Evolutionary conservation across 2,113 vertebrate species (phyloP).

Genomic region (Junco hyemalis): DNA sequence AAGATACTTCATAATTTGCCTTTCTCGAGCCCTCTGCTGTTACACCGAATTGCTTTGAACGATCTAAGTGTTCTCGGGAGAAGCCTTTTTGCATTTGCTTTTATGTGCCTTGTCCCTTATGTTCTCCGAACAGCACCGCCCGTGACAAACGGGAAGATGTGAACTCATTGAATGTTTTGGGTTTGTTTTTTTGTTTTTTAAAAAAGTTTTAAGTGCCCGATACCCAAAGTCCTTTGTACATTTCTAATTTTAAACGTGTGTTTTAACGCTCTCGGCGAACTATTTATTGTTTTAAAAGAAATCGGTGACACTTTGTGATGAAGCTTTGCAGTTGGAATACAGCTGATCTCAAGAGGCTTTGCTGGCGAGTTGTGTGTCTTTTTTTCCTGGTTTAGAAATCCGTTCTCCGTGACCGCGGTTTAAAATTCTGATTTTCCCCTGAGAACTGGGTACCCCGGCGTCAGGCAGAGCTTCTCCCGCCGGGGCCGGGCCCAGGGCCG

Average conservation of each 20-base stretch:
- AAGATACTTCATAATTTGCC: slow-evolving; percentile 17
- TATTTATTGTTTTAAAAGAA: slow-evolving; percentile 64
- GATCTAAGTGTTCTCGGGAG: not conserved
- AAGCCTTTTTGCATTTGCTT: slow-evolving; percentile 36
- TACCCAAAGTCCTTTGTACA: slow-evolving; percentile 65
- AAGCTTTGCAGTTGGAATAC: slow-evolving; percentile 23
- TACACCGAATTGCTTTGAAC: not conserved
- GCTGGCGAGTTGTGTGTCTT: rapidly evolving
- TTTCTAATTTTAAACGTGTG: slow-evolving; percentile 60
- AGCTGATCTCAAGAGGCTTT: not conserved
- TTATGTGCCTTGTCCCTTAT: slow-evolving; percentile 52
- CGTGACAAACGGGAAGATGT: not conserved
- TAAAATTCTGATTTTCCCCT: rapidly evolving
- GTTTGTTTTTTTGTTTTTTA: not conserved
- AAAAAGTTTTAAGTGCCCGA: slow-evolving; percentile 1
- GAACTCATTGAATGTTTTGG: slow-evolving; percentile 1
- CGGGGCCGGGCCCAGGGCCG: not conserved
- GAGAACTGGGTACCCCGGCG: not conserved
- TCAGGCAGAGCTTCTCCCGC: not conserved
- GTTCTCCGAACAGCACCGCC: not conserved
- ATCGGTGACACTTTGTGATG: slow-evolving; percentile 22
- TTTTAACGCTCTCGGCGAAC: slow-evolving; percentile 40
- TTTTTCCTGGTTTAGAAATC: not conserved
- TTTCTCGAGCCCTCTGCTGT: slow-evolving; percentile 26
- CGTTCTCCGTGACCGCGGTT: not conserved